A percentile compares a stretch with the other conserved stretches of the same genome.
phyloP scores from a whole-genome alignment of 2,888 invertebrate genomes.

The Nephrotoma flavescens region DNA sequence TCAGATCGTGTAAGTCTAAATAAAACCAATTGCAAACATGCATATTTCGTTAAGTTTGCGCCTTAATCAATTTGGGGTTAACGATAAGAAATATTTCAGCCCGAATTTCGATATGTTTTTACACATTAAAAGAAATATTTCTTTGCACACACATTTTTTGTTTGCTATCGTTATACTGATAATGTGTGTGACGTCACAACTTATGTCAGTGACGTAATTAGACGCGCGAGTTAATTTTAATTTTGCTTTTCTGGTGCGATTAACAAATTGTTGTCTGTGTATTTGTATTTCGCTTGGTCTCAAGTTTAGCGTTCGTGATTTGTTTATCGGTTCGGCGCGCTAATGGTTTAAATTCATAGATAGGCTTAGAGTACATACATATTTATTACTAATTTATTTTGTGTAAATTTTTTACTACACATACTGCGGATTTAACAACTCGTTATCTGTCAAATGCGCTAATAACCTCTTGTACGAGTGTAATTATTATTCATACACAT shows the following conservation, averaged over 20 bases:
- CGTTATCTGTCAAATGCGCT: not conserved
- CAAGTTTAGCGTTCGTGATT: not conserved
- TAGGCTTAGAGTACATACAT: not conserved
- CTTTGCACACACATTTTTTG: not conserved
- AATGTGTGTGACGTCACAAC: not conserved
- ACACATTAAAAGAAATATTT: not conserved
- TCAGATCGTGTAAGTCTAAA: not conserved
- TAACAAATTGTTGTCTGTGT: not conserved
- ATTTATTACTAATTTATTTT: not conserved
- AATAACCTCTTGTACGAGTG: not conserved
- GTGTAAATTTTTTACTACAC: not conserved
- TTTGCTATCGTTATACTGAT: not conserved
- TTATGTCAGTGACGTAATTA: not conserved
- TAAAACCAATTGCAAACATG: not conserved
- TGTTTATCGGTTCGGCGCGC: not conserved
- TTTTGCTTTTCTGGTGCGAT: not conserved
- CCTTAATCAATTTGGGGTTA: not conserved
- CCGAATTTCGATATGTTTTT: not conserved
- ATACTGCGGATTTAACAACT: not conserved
- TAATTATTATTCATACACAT: not conserved
- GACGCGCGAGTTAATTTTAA: not conserved
- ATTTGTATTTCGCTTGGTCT: not conserved
- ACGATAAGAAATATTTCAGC: not conserved
- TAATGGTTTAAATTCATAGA: not conserved
- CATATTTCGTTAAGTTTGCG: not conserved